phyloP scores from a whole-genome alignment of 2,888 invertebrate species.

The Onchidella celtica region DNA sequence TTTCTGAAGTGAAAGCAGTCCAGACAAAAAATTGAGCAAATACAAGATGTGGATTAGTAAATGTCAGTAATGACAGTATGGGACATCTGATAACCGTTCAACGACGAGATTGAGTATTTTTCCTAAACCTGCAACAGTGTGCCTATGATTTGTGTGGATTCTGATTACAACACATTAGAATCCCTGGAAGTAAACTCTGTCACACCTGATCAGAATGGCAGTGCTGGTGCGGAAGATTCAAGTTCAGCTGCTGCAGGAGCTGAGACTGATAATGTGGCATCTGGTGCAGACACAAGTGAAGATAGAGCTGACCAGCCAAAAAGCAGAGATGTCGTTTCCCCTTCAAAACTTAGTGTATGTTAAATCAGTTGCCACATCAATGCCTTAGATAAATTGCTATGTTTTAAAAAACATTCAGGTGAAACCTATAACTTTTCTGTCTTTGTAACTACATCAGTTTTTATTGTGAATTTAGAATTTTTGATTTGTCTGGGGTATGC shows the following conservation, averaged over 20 bases:
- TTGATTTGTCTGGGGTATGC: no score
- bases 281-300: neutral
- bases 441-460: no score
- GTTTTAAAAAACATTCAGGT: neutral
- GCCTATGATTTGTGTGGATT: conserved; percentile 34
- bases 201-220: neutral
- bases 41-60: no score
- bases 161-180: conserved; percentile 38
- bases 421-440: no score
- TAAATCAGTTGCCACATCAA: no score
- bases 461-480: no score
- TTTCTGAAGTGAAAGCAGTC: no score
- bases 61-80: no score
- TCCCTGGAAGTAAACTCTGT: neutral
- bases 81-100: no score
- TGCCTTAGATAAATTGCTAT: neutral
- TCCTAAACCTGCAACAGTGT: conserved; percentile 18
- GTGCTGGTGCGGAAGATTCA: neutral
- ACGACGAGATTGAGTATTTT: no score
- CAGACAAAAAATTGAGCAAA: no score
- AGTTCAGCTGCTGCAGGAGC: neutral
- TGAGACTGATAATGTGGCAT: neutral
- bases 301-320: neutral
- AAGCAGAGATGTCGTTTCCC: neutral
- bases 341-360: conserved; percentile 24